These are phyloP conservation scores for Argentina silus DNA, from an alignment of 2,797 vertebrate genomes.

Conservation along the genomic window DNA sequence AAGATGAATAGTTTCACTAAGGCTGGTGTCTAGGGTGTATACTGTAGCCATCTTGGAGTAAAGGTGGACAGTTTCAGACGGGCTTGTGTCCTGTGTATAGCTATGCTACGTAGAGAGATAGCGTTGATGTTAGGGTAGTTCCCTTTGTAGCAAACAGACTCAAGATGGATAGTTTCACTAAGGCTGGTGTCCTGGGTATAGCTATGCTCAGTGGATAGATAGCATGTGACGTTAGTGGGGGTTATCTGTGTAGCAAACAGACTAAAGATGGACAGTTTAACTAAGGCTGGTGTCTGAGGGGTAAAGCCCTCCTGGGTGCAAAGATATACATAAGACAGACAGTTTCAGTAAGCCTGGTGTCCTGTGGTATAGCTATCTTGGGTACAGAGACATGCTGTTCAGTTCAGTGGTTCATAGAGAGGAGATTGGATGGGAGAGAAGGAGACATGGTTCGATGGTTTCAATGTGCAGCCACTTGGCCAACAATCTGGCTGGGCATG, in stretches of 20 bases:
- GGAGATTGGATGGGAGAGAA: background rate
- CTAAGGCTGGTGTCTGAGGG: background rate
- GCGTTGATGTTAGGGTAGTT: background rate
- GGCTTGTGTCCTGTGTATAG: background rate
- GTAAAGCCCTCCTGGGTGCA: too few relatives aligned
- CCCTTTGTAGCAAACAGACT: too few relatives aligned
- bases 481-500: background rate
- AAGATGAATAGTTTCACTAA: background rate
- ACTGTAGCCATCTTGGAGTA: too few relatives aligned
- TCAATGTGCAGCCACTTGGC: too few relatives aligned
- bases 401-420: background rate
- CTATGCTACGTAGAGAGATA: too few relatives aligned
- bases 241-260: background rate
- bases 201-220: too few relatives aligned
- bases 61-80: too few relatives aligned
- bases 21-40: background rate
- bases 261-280: background rate
- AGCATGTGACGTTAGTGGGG: background rate
- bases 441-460: too few relatives aligned
- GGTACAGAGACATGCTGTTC: background rate
- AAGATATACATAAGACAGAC: too few relatives aligned
- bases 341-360: too few relatives aligned
- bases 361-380: too few relatives aligned
- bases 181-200: background rate
- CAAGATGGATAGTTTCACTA: background rate